These are phyloP conservation scores for Nannoperca australis DNA, from an alignment of 2,797 vertebrate species.

Conservation along the genomic window DNA sequence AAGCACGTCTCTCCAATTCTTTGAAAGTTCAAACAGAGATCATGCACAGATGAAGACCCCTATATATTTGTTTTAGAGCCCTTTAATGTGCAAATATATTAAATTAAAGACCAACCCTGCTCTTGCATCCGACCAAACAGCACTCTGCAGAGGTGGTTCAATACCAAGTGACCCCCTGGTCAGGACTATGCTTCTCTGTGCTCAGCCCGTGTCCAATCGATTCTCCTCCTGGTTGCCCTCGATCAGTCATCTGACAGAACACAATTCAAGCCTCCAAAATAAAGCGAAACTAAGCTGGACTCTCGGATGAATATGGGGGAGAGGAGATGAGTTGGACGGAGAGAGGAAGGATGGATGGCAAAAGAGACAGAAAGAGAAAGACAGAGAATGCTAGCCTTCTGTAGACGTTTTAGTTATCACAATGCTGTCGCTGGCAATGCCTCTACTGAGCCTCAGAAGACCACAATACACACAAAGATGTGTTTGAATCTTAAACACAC, in stretches of 20 bases:
- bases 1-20: not conserved
- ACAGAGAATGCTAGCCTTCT: not conserved
- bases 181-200: constrained; percentile 49
- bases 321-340: not conserved
- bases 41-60: not conserved
- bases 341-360: not conserved
- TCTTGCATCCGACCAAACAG: constrained; percentile 25
- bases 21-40: constrained; percentile 17
- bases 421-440: constrained; percentile 19
- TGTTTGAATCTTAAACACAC: not conserved
- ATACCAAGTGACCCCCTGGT: constrained; percentile 56
- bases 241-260: constrained; percentile 57
- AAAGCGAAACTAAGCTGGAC: constrained; percentile 53
- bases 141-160: constrained; percentile 46
- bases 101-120: constrained; percentile 21
- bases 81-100: constrained; percentile 22
- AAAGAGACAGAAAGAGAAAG: not conserved
- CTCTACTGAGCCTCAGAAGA: not conserved
- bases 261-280: constrained; percentile 59
- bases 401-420: not conserved
- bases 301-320: constrained; percentile 39
- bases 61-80: not conserved
- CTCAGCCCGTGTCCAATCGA: constrained; percentile 61
- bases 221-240: constrained; percentile 62
- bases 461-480: not conserved